phyloP scores from a whole-genome alignment of 2,113 vertebrate species.

The Cephalopholis sonnerati region DNA sequence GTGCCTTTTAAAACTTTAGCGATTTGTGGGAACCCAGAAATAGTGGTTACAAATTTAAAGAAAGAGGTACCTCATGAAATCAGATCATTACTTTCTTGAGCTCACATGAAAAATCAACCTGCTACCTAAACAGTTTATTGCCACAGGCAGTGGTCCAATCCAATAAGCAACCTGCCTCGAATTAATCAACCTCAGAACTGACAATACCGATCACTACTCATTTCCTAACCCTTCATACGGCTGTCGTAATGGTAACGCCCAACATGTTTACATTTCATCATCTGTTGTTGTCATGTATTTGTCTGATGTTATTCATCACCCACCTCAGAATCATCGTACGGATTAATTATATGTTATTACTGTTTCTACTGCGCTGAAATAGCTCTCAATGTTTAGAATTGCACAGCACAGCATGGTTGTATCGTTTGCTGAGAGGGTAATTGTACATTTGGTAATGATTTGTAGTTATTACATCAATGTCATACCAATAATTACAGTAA shows the following conservation, averaged over 20 bases:
- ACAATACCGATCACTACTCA: background rate
- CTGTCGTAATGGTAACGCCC: background rate
- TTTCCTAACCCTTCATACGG: slow-evolving; percentile 1
- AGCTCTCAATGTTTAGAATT: slow-evolving; percentile 19
- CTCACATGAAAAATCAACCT: background rate
- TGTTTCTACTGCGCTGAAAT: slow-evolving; percentile 20
- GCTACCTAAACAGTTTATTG: background rate
- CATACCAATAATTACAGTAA: slow-evolving; percentile 48
- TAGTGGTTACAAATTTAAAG: background rate
- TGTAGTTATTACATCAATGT: slow-evolving; percentile 41
- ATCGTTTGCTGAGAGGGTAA: slow-evolving; percentile 41
- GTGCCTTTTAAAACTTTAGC: no score
- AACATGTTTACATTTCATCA: slow-evolving; percentile 7
- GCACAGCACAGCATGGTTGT: slow-evolving; percentile 12
- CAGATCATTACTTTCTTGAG: background rate
- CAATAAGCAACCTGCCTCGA: background rate
- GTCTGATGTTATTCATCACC: slow-evolving; percentile 1
- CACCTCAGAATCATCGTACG: background rate
- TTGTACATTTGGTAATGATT: slow-evolving; percentile 49
- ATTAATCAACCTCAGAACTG: slow-evolving; percentile 1
- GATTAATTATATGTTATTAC: slow-evolving; percentile 38
- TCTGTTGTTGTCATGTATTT: background rate
- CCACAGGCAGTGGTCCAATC: background rate
- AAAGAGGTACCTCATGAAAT: background rate
- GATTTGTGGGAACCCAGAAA: background rate